Evolutionary conservation across 2,888 invertebrate species (phyloP).

Genomic region (Lochmaea crataegi): DNA sequence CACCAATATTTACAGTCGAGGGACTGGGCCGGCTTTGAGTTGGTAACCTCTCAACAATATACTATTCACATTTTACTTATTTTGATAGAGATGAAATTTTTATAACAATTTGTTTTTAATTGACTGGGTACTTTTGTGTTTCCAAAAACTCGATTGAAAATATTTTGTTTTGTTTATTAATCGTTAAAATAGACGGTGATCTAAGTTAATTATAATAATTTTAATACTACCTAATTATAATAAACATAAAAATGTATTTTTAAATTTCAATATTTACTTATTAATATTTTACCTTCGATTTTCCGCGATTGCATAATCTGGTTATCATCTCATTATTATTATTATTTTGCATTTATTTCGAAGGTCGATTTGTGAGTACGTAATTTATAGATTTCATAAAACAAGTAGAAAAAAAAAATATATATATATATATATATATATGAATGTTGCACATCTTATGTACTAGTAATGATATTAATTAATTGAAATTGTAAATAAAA

Average conservation of each 20-base stretch:
- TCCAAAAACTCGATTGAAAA: no score
- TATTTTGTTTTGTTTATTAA: no score
- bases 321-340: slow-evolving; percentile 21
- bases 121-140: no score
- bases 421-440: no score
- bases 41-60: no score
- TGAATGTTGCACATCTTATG: neutral
- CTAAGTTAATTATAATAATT: slow-evolving; percentile 1
- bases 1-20: no score
- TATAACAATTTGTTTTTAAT: no score
- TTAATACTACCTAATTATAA: neutral
- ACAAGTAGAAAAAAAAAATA: neutral
- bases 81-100: no score
- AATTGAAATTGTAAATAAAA: neutral
- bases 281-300: slow-evolving; percentile 18
- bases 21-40: no score
- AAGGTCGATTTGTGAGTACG: slow-evolving; percentile 2
- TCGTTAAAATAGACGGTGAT: neutral
- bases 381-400: slow-evolving; percentile 18
- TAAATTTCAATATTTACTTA: slow-evolving; percentile 13
- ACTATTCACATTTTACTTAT: no score
- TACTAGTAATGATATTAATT: slow-evolving; percentile 15
- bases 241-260: neutral
- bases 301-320: slow-evolving; percentile 10
- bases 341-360: neutral